Evolutionary conservation across 2,113 vertebrate species (phyloP).

Genomic region (Cathartes aura): DNA sequence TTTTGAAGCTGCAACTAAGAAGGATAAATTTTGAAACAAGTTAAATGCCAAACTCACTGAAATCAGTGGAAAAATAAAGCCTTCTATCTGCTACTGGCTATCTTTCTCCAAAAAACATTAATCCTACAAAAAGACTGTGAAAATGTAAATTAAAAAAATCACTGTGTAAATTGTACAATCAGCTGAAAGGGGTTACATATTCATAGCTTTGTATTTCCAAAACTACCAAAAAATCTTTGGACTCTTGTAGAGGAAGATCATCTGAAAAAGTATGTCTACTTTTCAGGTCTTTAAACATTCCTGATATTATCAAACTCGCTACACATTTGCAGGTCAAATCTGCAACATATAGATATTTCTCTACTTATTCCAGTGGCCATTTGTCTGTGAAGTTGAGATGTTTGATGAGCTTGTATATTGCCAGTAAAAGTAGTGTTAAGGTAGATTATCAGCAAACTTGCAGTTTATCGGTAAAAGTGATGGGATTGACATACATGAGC

Average conservation of each 20-base stretch:
- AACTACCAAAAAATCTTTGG: not conserved
- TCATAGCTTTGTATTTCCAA: not conserved
- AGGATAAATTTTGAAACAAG: not conserved
- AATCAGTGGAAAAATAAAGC: not conserved
- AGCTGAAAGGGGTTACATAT: not conserved
- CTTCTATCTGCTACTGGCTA: not conserved
- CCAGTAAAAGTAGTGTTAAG: not conserved
- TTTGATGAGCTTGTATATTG: not conserved
- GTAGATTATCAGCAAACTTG: not conserved
- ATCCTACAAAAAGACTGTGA: not conserved
- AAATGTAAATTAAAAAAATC: not conserved
- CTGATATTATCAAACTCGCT: not conserved
- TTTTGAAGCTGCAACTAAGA: not conserved
- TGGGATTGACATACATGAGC: not conserved
- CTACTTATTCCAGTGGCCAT: not conserved
- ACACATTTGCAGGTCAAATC: not conserved
- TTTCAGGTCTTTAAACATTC: not conserved
- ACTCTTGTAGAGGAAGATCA: not conserved
- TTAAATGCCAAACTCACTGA: not conserved
- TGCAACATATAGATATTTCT: not conserved
- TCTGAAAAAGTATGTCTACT: not conserved
- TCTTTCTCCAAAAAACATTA: not conserved
- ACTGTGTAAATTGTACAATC: not conserved
- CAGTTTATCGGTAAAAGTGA: not conserved
- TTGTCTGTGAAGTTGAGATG: not conserved